phyloP scores from a whole-genome alignment of 1,140 invertebrate species.

The Plutomurus gul region DNA sequence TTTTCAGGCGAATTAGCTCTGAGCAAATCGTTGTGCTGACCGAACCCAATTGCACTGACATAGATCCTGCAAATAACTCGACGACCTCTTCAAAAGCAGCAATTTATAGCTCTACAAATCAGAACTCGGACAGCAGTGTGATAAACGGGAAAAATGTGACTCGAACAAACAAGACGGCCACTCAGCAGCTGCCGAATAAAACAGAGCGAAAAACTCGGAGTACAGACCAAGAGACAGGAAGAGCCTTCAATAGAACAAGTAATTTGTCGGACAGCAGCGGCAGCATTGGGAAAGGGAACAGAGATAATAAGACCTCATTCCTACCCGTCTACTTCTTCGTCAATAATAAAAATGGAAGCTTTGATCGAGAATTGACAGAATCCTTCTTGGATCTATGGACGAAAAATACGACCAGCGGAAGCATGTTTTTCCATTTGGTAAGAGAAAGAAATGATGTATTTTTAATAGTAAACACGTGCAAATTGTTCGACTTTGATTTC shows the following conservation, averaged over 20 bases:
- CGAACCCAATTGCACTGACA: slow-evolving; percentile 40
- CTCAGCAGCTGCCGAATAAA: neutral
- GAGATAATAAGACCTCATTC: neutral
- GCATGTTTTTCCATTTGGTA: slow-evolving; percentile 45
- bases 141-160: neutral
- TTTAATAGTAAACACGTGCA: too few species aligned
- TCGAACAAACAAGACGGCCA: neutral
- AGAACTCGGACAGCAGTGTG: neutral
- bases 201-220: neutral
- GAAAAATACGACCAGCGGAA: neutral
- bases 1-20: slow-evolving; percentile 32
- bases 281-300: neutral
- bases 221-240: slow-evolving; percentile 8
- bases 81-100: neutral
- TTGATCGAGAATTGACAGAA: slow-evolving; percentile 49
- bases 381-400: slow-evolving; percentile 48
- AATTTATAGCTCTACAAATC: neutral
- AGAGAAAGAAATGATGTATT: slow-evolving; percentile 6
- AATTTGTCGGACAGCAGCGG: neutral
- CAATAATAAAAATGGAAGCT: slow-evolving; percentile 50
- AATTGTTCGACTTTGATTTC: too few species aligned
- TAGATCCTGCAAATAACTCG: slow-evolving; percentile 25
- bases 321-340: slow-evolving; percentile 51
- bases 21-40: slow-evolving; percentile 49
- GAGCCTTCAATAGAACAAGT: neutral